Percentiles rank a stretch among this genome's conserved stretches.
phyloP scores from a whole-genome alignment of 92 coral and sea anemone genomes.

The Phymanthus crucifer region DNA sequence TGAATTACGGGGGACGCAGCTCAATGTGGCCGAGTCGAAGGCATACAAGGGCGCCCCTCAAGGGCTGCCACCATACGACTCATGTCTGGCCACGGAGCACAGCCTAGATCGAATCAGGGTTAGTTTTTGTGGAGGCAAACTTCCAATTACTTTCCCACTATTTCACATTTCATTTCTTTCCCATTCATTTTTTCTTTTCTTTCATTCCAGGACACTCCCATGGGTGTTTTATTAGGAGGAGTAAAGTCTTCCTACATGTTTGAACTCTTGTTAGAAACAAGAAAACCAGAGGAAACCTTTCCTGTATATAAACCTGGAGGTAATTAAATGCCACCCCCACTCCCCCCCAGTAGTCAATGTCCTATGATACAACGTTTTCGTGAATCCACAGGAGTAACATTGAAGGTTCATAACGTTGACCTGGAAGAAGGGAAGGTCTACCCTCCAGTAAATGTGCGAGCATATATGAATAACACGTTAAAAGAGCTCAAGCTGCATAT shows the following conservation, averaged over 20 bases:
- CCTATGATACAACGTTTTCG: not conserved
- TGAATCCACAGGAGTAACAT: conserved; percentile 63
- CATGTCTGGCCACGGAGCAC: too few species aligned
- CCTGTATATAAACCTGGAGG: conserved; percentile 80
- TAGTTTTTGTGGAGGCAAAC: too few species aligned
- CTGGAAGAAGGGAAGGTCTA: conserved; percentile 57
- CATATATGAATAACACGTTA: conserved; percentile 53
- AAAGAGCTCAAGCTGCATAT: conserved; percentile 58
- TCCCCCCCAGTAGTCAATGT: not conserved
- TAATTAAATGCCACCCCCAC: not conserved
- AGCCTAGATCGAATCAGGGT: too few species aligned
- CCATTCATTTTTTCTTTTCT: not conserved
- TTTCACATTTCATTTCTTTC: conserved; percentile 3
- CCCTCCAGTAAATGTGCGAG: conserved; percentile 67
- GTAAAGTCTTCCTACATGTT: conserved; percentile 79
- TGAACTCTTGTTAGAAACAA: conserved; percentile 88
- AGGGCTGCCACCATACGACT: too few species aligned
- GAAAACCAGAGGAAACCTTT: conserved; percentile 63
- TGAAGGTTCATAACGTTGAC: conserved; percentile 76
- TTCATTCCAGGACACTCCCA: conserved; percentile 62
- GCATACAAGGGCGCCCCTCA: too few species aligned
- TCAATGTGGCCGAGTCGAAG: too few species aligned
- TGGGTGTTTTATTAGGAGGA: conserved; percentile 77
- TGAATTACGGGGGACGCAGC: too few species aligned
- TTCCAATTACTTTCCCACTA: not conserved